Evolutionary conservation across 2,113 vertebrate species (phyloP).

Genomic region (Tyto alba): DNA sequence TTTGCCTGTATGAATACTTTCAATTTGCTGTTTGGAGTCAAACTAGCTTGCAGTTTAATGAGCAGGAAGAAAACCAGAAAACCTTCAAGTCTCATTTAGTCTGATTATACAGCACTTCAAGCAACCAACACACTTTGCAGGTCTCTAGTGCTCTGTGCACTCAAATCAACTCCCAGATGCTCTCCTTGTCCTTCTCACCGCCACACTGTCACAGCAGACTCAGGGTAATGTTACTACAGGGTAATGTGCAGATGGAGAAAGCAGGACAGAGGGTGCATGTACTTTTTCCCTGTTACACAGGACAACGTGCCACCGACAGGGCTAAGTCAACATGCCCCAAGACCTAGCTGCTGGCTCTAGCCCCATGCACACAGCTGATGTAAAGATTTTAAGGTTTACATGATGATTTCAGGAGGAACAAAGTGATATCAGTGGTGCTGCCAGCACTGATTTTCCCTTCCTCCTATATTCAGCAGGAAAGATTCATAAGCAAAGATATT

Average conservation of each 20-base stretch:
- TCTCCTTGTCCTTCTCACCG: not conserved
- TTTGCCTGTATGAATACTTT: not conserved
- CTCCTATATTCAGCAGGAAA: not conserved
- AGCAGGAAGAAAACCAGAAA: not conserved
- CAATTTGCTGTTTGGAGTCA: not conserved
- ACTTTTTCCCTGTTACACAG: not conserved
- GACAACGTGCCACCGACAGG: not conserved
- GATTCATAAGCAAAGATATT: not conserved
- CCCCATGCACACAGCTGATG: fast-evolving
- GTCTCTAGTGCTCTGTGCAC: not conserved
- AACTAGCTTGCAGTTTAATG: not conserved
- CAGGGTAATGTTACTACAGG: not conserved
- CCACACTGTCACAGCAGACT: not conserved
- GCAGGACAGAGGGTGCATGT: not conserved
- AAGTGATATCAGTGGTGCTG: not conserved
- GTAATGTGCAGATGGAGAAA: not conserved
- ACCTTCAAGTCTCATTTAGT: not conserved
- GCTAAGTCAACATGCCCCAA: fast-evolving
- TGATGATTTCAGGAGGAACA: not conserved
- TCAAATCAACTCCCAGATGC: not conserved
- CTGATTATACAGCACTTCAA: not conserved
- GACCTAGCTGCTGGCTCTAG: not conserved
- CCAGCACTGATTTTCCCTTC: not conserved
- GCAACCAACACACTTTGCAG: not conserved
- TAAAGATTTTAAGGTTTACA: not conserved